Percentiles rank a stretch among this genome's conserved stretches.
These are phyloP conservation scores for Tubulanus polymorphus DNA, from an alignment of 2,888 invertebrate species.

Conservation along the genomic window DNA sequence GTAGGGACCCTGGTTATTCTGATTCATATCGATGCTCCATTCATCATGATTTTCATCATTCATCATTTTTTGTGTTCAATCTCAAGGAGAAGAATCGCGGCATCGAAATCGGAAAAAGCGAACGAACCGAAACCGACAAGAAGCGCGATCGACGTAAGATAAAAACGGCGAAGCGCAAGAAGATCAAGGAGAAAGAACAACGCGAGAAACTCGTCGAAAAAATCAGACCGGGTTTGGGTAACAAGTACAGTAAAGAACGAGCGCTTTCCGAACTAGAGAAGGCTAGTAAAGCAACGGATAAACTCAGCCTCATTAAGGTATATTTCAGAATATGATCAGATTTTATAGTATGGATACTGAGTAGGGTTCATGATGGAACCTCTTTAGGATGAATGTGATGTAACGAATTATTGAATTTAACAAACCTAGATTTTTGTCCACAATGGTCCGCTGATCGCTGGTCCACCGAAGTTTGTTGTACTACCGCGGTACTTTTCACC, in stretches of 20 bases:
- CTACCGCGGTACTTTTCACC: no score
- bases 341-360: no score
- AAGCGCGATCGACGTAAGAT: conserved; percentile 73
- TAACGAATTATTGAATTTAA: no score
- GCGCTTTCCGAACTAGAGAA: conserved; percentile 64
- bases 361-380: no score
- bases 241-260: conserved; percentile 60
- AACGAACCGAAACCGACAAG: conserved; percentile 80
- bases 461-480: no score
- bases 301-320: conserved; percentile 58
- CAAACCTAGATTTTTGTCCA: no score
- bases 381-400: no score
- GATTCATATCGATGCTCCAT: no score
- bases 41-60: not conserved
- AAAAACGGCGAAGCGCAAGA: conserved; percentile 55
- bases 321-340: no score
- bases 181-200: conserved; percentile 77
- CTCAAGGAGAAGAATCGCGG: conserved; percentile 51
- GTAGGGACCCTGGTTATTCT: no score
- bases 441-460: no score
- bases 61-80: no score
- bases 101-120: conserved; percentile 68
- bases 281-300: conserved; percentile 50
- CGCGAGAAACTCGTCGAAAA: conserved; percentile 56
- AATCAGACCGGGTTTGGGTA: conserved; percentile 57